Conservation (phyloP, 1,140 invertebrate genomes). For the Dendrolimus kikuchii region DNA sequence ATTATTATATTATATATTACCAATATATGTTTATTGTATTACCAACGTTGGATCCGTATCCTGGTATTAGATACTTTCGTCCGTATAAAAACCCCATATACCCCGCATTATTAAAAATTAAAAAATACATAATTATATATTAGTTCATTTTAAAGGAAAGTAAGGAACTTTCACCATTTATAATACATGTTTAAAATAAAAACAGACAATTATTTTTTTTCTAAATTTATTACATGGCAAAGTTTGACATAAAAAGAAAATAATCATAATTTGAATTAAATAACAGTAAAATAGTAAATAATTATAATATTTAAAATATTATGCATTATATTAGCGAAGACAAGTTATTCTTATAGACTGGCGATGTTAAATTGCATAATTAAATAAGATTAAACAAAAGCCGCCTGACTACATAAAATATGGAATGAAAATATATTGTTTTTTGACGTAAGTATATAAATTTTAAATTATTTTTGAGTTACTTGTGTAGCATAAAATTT, state of each 20-base stretch:
- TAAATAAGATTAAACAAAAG: conserved; percentile 12
- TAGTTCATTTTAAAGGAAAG: no score
- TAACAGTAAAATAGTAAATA: conserved; percentile 21
- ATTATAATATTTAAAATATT: conserved; percentile 22
- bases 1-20: no score
- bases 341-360: conserved; percentile 34
- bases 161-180: neutral
- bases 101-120: no score
- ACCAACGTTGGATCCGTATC: no score
- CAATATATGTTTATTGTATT: no score
- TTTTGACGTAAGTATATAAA: conserved; percentile 3
- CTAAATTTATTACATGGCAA: conserved; percentile 65
- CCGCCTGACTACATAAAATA: conserved; percentile 14
- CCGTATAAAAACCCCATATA: no score
- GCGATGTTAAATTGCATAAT: conserved; percentile 17
- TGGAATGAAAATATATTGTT: conserved; percentile 36
- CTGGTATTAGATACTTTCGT: no score
- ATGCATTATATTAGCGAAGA: conserved; percentile 31
- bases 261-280: conserved; percentile 10
- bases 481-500: conserved; percentile 84
- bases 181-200: conserved; percentile 12
- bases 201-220: conserved; percentile 31
- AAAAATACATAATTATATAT: no score
- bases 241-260: conserved; percentile 46
- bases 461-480: conserved; percentile 30